Conservation (phyloP, 2,888 invertebrate genomes). For the Tachina lurida region DNA sequence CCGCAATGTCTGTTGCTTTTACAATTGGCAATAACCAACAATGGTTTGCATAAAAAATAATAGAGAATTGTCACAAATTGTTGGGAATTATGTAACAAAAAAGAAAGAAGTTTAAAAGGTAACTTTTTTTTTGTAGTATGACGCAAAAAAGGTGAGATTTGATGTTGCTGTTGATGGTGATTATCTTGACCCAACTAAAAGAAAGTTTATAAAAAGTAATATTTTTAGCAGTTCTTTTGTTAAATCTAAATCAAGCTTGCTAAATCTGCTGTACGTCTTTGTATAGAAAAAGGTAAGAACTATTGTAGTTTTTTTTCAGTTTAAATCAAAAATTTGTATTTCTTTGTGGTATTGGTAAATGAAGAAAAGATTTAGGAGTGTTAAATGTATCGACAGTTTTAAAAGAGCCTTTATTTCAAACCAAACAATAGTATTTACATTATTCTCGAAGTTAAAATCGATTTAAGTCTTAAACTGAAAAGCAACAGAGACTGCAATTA, state of each 20-base stretch:
- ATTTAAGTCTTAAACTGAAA: too few relatives aligned
- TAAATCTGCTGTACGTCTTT: constrained; percentile 3
- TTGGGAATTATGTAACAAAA: constrained; percentile 39
- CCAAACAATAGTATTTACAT: too few relatives aligned
- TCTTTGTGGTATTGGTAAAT: not conserved
- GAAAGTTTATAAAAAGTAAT: constrained; percentile 39
- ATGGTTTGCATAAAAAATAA: constrained; percentile 14
- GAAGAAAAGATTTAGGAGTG: too few relatives aligned
- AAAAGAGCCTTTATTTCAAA: not conserved
- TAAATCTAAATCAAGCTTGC: constrained; percentile 37
- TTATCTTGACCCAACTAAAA: constrained; percentile 45
- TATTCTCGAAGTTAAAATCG: too few relatives aligned
- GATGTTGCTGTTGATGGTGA: constrained; percentile 34
- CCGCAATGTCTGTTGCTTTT: constrained; percentile 13
- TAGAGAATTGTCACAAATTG: constrained; percentile 65
- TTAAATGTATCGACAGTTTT: not conserved
- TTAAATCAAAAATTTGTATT: constrained; percentile 34
- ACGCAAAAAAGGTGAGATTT: constrained; percentile 36
- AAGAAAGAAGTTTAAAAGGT: constrained; percentile 45
- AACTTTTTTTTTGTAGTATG: constrained; percentile 29
- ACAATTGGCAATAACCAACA: constrained; percentile 51
- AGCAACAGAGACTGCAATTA: too few relatives aligned
- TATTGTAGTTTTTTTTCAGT: constrained; percentile 11
- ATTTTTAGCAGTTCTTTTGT: constrained; percentile 45
- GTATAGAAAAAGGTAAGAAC: not conserved